Evolutionary conservation across 2,888 invertebrate genomes (phyloP).

Genomic region (Imbricaverruca yamaguchii): DNA sequence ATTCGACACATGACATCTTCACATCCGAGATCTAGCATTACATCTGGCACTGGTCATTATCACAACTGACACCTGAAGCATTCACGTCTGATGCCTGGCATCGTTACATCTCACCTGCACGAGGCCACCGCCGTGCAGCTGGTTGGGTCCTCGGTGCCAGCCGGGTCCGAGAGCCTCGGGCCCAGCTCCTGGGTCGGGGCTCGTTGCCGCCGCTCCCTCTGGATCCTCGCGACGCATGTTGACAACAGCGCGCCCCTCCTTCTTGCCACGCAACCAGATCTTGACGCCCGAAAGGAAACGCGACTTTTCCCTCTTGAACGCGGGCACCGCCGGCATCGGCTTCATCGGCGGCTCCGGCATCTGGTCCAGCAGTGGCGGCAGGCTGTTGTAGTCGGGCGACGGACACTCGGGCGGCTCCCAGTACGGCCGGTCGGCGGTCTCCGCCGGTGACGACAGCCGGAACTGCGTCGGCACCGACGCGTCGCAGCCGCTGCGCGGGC

Average conservation of each 20-base stretch:
- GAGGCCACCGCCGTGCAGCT: no score
- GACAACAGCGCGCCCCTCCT: background rate
- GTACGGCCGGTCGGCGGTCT: background rate
- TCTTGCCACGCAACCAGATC: background rate
- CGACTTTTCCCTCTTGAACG: background rate
- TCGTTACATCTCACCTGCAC: no score
- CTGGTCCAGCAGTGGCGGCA: constrained; percentile 16
- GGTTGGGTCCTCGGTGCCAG: no score
- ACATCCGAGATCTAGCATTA: no score
- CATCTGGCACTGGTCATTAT: no score
- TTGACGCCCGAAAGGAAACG: background rate
- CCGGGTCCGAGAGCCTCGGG: no score
- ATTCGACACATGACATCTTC: no score
- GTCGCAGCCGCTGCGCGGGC: background rate
- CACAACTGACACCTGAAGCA: no score
- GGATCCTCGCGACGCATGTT: constrained; percentile 29
- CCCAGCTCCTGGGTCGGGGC: background rate
- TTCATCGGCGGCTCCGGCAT: background rate
- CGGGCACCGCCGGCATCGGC: no score
- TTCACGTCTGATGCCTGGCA: no score
- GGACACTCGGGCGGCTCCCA: constrained; percentile 6
- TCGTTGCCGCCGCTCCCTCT: constrained; percentile 29
- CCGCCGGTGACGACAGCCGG: background rate
- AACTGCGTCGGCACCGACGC: background rate
- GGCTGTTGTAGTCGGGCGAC: constrained; percentile 17